Conservation (phyloP, 1,140 invertebrate species). For the Tachypleus tridentatus region DNA sequence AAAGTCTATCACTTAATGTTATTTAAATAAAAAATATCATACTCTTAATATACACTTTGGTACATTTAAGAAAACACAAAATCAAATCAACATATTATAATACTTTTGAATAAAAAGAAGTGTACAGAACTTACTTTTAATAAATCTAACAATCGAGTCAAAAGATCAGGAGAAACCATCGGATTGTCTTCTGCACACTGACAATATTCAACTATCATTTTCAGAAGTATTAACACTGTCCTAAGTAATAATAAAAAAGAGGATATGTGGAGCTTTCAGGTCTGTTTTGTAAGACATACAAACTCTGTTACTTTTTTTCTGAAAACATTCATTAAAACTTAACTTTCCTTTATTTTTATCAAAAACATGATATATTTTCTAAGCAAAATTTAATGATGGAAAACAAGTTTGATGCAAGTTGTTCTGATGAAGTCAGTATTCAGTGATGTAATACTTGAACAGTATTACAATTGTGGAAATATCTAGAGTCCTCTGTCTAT, state of each 20-base stretch:
- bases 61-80: neutral
- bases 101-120: neutral
- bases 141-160: slow-evolving; percentile 72
- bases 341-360: too few relatives aligned
- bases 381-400: too few relatives aligned
- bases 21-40: neutral
- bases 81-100: neutral
- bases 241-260: slow-evolving; percentile 32
- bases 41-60: neutral
- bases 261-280: neutral
- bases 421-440: too few relatives aligned
- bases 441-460: too few relatives aligned
- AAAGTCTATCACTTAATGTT: neutral
- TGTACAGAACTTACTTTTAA: slow-evolving; percentile 38
- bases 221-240: slow-evolving; percentile 58
- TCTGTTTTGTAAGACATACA: too few relatives aligned
- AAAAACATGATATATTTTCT: too few relatives aligned
- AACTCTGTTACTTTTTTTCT: too few relatives aligned
- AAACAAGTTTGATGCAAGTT: too few relatives aligned
- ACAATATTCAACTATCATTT: slow-evolving; percentile 83
- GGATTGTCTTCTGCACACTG: slow-evolving; percentile 52
- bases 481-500: too few relatives aligned
- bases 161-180: slow-evolving; percentile 52
- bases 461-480: too few relatives aligned
- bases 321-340: too few relatives aligned